Base-by-base conservation (phyloP, 2,888 invertebrate species). In the Andrena bicolor region DNA sequence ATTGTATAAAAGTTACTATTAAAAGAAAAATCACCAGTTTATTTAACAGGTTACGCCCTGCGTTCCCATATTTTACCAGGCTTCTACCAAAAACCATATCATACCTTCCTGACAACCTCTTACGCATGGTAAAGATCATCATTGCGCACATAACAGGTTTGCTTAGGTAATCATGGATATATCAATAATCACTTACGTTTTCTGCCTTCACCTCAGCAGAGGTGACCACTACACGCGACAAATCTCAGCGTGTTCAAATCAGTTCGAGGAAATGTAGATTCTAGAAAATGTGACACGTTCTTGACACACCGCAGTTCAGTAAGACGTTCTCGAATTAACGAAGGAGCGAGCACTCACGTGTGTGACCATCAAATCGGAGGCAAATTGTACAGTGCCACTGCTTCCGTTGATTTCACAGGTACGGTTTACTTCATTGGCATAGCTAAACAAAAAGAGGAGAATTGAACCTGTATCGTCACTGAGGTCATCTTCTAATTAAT, bases 31-130 rank as follows among this genome's bases (percentile, higher is more conserved):
- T 56, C 2, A 8, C 56, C n/a, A 16, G 58, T 63, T 53, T 20
- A 10, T 60, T 64, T 58, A 8, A 32, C 8, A 32, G 8, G 32
- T 2, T 32, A 8, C 8, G 8, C 0, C 8, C 8, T 8, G 32
- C 32, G 8, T 32, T 32, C 8, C 32, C 32, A 32, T 3, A 6
- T 20, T n/a, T 96, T 96, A 96, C 95, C 41, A 94, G 96, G 84
- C 93, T 96, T 66, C 90, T 96, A 6, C 95, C 95, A 4, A 95
- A 95, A 86, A 95, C 96, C 86, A 95, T 96, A 56, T 94, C 94
- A 53, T 92, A 88, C 68, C 28, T 74, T 70, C 84, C 82, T 78
- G 0, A 76, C 76, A 13, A 89, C 7, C 13, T 56, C 35, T 1
- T 32, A 2, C 0, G 80, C 78, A 78, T 82, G 56, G 53, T 63